Evolutionary conservation across 2,113 vertebrate genomes (phyloP), one percentile per base, ranked within the genome.

Genomic region (Gasterosteus nipponicus): DNA sequence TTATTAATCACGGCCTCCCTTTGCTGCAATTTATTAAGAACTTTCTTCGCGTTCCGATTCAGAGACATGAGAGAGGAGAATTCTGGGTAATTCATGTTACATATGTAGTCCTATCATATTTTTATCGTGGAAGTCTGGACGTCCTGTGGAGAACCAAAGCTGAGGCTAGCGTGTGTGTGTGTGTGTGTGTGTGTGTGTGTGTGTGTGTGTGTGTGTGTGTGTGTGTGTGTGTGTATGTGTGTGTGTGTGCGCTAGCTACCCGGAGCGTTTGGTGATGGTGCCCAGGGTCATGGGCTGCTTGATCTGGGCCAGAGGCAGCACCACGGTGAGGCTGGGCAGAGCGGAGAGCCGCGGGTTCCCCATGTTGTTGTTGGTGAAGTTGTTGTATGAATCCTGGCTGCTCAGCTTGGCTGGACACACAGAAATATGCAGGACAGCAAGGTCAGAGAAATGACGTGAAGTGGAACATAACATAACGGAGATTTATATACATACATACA

Each of bases 271-370:
- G 77, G 97, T 98, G 94, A 99, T 98, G 91, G 97, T 97, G 70
- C 97, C 97, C 60, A 99, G 89, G 11, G 97, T 99, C 96, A 99
- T 96, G 66, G 97, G 98, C 87, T 99, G 98, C 53, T 99, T 99
- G 94, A 99, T 99, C 80, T 99, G 98, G 58, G 96, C 98, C 68
- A 99, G 93, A 41, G 98, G 98, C 71, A 95, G 92, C 76, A 99
- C 95, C 35, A 96, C 95, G 0, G 95, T 98, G 85, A 99, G 87
- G 84, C 94, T 97, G 38, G 98, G 97, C 67, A 99, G 93, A 0
- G 97, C 96, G 62, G 96, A 95, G 49, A 99, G 95, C 0, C 97
- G 96, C 4, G 98, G 98, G 74, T 98, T 98, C 41, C 97, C 97
- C 56, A 96, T 96, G 77, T 97, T 99, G 93, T 97, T 99, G 88